These are phyloP conservation scores for Bufotes viridis DNA, from an alignment of 2,797 vertebrate species.

Conservation along the genomic window DNA sequence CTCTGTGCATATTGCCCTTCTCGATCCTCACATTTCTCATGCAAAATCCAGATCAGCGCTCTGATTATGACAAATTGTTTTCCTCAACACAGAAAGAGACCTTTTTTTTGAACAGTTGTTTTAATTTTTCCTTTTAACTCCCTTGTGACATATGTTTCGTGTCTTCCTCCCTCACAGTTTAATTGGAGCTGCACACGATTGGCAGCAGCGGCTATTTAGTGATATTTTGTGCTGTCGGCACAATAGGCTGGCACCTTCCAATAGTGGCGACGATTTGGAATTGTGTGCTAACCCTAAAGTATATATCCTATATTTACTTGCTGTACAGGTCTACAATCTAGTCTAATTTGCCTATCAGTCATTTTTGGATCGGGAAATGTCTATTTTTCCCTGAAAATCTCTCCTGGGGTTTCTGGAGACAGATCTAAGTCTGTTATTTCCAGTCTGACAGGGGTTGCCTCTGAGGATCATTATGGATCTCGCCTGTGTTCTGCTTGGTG, in stretches of 20 bases:
- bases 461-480: neutral
- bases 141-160: constrained; percentile 16
- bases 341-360: no score
- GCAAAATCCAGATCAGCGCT: constrained; percentile 32
- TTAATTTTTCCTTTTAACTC: constrained; percentile 37
- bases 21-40: constrained; percentile 45
- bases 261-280: neutral
- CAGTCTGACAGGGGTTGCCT: no score
- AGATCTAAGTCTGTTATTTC: no score
- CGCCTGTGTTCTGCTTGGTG: no score
- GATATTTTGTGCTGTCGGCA: neutral
- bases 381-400: no score
- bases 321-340: neutral
- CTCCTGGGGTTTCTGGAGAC: no score
- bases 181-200: neutral
- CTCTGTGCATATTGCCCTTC: constrained; percentile 31
- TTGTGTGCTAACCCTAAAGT: neutral
- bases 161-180: neutral
- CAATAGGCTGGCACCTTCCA: neutral
- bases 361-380: no score
- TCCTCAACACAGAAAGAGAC: constrained; percentile 11
- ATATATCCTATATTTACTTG: neutral
- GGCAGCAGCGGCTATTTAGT: neutral
- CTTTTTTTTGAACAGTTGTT: constrained; percentile 19
- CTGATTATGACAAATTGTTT: constrained; percentile 47